phyloP scores from a whole-genome alignment of 2,113 vertebrate species.

The Grammomys dolichurus region DNA sequence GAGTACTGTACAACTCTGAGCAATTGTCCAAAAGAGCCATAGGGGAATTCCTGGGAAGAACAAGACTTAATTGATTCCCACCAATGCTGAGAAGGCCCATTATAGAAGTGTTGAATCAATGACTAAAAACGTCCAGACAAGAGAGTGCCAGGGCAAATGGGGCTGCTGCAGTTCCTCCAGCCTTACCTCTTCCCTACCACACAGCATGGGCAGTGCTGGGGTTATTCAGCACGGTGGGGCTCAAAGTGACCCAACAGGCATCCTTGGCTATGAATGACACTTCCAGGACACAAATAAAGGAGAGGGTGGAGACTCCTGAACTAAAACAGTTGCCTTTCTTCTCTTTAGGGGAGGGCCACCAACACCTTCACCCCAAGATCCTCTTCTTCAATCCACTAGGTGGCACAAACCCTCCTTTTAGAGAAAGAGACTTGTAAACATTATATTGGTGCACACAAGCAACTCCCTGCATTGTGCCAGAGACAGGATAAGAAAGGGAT shows the following conservation, averaged over 20 bases:
- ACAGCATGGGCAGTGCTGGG: accelerated
- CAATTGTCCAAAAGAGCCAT: conserved; percentile 26
- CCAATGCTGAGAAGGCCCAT: conserved; percentile 16
- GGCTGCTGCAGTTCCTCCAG: neutral
- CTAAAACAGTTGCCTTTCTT: conserved; percentile 18
- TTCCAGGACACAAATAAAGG: neutral
- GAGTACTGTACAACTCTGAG: neutral
- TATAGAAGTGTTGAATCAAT: conserved; percentile 50
- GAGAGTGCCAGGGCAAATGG: neutral
- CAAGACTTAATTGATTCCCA: conserved; percentile 38
- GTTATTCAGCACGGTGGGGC: neutral
- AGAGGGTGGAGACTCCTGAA: neutral
- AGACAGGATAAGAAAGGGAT: neutral
- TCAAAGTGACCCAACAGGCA: neutral
- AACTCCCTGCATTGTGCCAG: neutral
- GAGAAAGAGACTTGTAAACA: conserved; percentile 65
- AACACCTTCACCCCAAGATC: conserved; percentile 45
- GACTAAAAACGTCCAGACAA: neutral
- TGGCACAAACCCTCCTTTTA: conserved; percentile 86
- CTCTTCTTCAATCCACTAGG: conserved; percentile 86
- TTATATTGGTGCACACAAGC: neutral
- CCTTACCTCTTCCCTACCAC: neutral
- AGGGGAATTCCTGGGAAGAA: conserved; percentile 26
- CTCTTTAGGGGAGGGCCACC: conserved; percentile 48
- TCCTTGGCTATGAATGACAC: neutral